phyloP scores from a whole-genome alignment of 2,888 invertebrate species.

The Trilocha varians region DNA sequence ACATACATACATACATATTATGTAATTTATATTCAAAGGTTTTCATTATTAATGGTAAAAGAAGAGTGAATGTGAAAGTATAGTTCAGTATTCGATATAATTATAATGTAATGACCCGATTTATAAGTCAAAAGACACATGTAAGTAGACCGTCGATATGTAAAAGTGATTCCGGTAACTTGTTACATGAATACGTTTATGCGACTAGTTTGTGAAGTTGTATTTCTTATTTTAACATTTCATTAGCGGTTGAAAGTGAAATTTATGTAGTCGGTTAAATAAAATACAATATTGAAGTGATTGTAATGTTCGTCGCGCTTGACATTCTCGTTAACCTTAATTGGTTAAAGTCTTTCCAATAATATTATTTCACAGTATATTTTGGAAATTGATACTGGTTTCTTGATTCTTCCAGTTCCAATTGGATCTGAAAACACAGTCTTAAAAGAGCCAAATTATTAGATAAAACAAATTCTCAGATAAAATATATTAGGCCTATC shows the following conservation, averaged over 20 bases:
- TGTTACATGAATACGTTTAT: not conserved
- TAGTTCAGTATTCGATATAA: not conserved
- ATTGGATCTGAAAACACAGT: too few relatives aligned
- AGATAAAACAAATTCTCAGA: too few relatives aligned
- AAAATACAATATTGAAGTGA: not conserved
- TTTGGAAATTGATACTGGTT: too few relatives aligned
- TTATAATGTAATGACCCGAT: not conserved
- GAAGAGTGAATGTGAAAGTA: not conserved
- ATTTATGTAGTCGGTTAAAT: not conserved
- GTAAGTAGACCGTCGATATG: not conserved
- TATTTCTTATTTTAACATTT: not conserved
- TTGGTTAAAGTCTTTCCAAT: too few relatives aligned
- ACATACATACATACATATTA: too few relatives aligned
- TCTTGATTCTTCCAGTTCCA: too few relatives aligned
- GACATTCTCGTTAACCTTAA: not conserved
- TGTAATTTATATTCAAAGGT: not conserved
- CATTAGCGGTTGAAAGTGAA: not conserved
- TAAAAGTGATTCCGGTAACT: not conserved
- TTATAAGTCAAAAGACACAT: not conserved
- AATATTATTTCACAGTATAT: too few relatives aligned
- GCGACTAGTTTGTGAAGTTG: not conserved
- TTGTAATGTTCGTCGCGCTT: not conserved
- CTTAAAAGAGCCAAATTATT: too few relatives aligned
- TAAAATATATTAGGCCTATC: too few relatives aligned
- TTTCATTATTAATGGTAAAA: not conserved